These are phyloP conservation scores for Boloria euphrosyne DNA, from an alignment of 2,888 invertebrate species.

Conservation along the genomic window DNA sequence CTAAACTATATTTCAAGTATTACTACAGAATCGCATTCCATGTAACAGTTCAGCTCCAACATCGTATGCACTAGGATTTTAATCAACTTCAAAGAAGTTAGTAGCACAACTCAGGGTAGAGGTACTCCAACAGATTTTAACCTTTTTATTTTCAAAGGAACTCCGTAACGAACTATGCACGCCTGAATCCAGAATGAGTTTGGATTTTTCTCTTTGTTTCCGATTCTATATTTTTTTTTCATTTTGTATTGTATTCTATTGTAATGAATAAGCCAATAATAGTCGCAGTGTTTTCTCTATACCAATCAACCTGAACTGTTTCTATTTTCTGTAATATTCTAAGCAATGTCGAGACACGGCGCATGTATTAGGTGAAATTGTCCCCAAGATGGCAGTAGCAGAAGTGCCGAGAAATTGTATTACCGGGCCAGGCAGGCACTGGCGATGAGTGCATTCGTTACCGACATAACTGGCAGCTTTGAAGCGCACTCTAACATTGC, in stretches of 20 bases:
- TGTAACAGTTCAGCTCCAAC: constrained; percentile 13
- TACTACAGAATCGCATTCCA: constrained; percentile 1
- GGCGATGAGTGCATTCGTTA: constrained; percentile 75
- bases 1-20: constrained; percentile 3
- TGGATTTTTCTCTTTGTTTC: constrained; percentile 39
- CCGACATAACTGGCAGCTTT: constrained; percentile 58
- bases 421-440: constrained; percentile 61
- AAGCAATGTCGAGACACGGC: constrained; percentile 28
- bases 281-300: constrained; percentile 14
- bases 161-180: constrained; percentile 49
- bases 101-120: constrained; percentile 28
- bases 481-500: constrained; percentile 57
- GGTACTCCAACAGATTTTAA: constrained; percentile 44
- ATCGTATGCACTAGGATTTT: constrained; percentile 28
- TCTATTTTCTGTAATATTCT: constrained; percentile 27
- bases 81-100: constrained; percentile 43
- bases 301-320: constrained; percentile 28
- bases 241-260: constrained; percentile 18
- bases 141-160: constrained; percentile 55
- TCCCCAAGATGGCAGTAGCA: constrained; percentile 73
- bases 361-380: constrained; percentile 71
- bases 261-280: constrained; percentile 17
- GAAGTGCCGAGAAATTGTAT: constrained; percentile 73
- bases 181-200: constrained; percentile 34
- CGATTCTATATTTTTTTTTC: constrained; percentile 30